phyloP scores from a whole-genome alignment of 23 tunicate species.

The Halocynthia roretzi region DNA sequence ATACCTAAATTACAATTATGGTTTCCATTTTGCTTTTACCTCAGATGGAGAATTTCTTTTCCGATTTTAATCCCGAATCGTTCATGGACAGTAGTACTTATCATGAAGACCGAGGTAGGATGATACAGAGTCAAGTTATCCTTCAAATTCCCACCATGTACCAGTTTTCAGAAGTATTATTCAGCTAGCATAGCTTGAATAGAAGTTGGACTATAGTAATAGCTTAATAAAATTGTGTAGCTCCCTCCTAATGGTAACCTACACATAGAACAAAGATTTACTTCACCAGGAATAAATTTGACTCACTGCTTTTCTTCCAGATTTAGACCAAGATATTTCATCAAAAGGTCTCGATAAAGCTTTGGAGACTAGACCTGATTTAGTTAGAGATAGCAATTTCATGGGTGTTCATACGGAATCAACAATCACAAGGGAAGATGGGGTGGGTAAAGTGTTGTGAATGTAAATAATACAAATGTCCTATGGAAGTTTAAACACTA shows the following conservation, averaged over 20 bases:
- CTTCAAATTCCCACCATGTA: background rate
- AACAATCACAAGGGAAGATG: constrained; percentile 18
- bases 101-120: constrained; percentile 20
- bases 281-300: too few relatives aligned
- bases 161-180: background rate
- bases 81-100: constrained; percentile 19
- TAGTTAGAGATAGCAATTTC: too few relatives aligned
- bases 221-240: too few relatives aligned
- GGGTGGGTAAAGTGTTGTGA: background rate
- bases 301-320: background rate
- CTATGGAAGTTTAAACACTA: background rate
- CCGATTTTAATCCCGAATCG: constrained; percentile 25
- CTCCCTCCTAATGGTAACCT: too few relatives aligned
- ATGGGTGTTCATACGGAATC: constrained; percentile 1
- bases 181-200: too few relatives aligned
- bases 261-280: too few relatives aligned
- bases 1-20: background rate
- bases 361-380: background rate
- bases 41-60: constrained; percentile 17
- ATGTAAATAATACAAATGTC: background rate
- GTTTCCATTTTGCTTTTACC: background rate
- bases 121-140: background rate
- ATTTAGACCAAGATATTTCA: constrained; percentile 16
- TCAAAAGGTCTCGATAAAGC: constrained; percentile 14
- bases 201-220: too few relatives aligned